phyloP scores from a whole-genome alignment of 2,888 invertebrate genomes.

The Teleogryllus oceanicus region DNA sequence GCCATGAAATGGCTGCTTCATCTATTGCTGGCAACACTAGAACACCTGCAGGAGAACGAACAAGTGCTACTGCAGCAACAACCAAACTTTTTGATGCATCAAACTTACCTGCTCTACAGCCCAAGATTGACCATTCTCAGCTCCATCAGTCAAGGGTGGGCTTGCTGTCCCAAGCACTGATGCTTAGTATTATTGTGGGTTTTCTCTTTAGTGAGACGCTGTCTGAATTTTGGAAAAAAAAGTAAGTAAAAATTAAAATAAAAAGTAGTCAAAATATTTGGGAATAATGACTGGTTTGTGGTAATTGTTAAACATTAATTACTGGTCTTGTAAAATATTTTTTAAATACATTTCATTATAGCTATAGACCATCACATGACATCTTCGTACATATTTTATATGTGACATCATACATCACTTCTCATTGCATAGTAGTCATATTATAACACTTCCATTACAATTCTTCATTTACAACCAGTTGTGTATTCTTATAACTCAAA shows the following conservation, averaged over 20 bases:
- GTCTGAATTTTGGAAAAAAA: constrained; percentile 90
- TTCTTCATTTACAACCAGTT: no score
- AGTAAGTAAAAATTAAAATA: constrained; percentile 57
- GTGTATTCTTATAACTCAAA: no score
- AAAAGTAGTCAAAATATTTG: no score
- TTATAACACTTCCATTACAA: no score
- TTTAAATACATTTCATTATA: no score
- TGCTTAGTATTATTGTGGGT: constrained; percentile 83
- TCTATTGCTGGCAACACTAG: constrained; percentile 53
- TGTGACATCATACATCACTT: no score
- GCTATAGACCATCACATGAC: no score
- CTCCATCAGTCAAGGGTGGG: constrained; percentile 87
- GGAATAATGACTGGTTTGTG: no score
- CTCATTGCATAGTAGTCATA: no score
- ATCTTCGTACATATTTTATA: no score
- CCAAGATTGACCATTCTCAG: constrained; percentile 73
- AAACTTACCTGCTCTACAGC: constrained; percentile 41
- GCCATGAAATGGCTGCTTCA: constrained; percentile 61
- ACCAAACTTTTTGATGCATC: constrained; percentile 29
- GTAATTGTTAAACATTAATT: no score
- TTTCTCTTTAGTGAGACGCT: constrained; percentile 88
- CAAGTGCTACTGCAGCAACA: constrained; percentile 53
- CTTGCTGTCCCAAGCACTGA: constrained; percentile 82
- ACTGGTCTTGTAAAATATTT: no score
- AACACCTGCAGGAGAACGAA: constrained; percentile 42